Evolutionary conservation across 2,797 vertebrate species (phyloP), one percentile per base, ranked within the genome.

Genomic region (Sandelia bainsii): DNA sequence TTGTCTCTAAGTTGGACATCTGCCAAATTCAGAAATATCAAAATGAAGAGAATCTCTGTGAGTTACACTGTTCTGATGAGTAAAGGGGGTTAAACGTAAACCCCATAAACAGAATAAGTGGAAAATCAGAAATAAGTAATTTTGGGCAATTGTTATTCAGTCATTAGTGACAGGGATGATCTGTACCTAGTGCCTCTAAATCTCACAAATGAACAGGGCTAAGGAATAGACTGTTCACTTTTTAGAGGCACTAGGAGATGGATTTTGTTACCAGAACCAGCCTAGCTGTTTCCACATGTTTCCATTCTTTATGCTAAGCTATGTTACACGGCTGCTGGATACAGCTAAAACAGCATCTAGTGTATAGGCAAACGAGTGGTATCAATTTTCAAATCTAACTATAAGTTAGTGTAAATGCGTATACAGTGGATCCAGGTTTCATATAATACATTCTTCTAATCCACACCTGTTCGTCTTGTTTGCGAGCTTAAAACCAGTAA

Each of bases 401-500:
- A 3, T 53, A 5, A 9, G 6, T 7, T 13, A 52, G 8, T 7
- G 17, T 2, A 17, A 2, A 19, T 1, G 44, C 17, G 4, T 44
- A 44, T 44, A 51, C 14, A 25, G 17, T 8, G 8, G 23, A 25
- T 42, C 22, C 51, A 50, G 5, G 12, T 45, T 37, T 62, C 7
- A 50, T 12, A 10, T 23, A 45, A 13, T 16, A 17, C 42, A 44
- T 19, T 14, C 8, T 17, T 62, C 1, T 6, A 42, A 17, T 52
- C 3, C 2, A 13, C 16, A 0, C 9, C 20, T 44, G 46, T 17
- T 12, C 8, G 3, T 5, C 11, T 39, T 75, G 56, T 37, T 59
- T 48, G 37, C 25, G 14, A 12, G 34, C 4, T 54, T 19, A 27
- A 69, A 42, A 34, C 52, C 9, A 50, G 72, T 58, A 66, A 87